Percentiles rank a stretch among this genome's conserved stretches.
phyloP scores from a whole-genome alignment of 2,797 vertebrate species.

The Podarcis lilfordi region DNA sequence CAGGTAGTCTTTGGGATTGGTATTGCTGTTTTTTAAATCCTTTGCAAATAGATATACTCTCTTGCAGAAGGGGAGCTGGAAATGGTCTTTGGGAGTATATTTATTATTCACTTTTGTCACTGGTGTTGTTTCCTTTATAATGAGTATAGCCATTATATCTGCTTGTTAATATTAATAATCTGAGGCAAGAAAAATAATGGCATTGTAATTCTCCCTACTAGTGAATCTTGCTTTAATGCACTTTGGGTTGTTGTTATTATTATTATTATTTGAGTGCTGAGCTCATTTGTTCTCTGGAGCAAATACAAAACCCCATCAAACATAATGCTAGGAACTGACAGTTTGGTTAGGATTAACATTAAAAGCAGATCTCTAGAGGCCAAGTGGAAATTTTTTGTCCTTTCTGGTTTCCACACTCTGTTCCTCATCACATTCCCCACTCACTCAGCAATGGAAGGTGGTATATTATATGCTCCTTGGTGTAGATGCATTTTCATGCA shows the following conservation, averaged over 20 bases:
- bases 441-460: background rate
- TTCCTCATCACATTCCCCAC: slow-evolving; percentile 22
- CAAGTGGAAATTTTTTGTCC: background rate
- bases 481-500: background rate
- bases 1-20: background rate
- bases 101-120: background rate
- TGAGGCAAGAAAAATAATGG: slow-evolving; percentile 46
- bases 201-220: slow-evolving; percentile 30
- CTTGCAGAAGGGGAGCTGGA: slow-evolving; percentile 13
- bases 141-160: slow-evolving; percentile 37
- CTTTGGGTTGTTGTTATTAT: slow-evolving; percentile 29
- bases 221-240: slow-evolving; percentile 52
- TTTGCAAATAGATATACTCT: background rate
- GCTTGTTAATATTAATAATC: slow-evolving; percentile 44
- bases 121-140: slow-evolving; percentile 42
- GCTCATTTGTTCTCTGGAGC: slow-evolving; percentile 51
- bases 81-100: slow-evolving; percentile 11
- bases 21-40: background rate
- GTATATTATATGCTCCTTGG: background rate
- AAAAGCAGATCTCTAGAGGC: slow-evolving; percentile 11
- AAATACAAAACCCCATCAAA: slow-evolving; percentile 26
- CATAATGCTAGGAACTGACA: slow-evolving; percentile 53
- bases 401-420: background rate
- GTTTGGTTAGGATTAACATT: slow-evolving; percentile 37
- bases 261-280: slow-evolving; percentile 42